Base-by-base conservation (phyloP, 2,888 invertebrate genomes). In the Dioctria rufipes region DNA sequence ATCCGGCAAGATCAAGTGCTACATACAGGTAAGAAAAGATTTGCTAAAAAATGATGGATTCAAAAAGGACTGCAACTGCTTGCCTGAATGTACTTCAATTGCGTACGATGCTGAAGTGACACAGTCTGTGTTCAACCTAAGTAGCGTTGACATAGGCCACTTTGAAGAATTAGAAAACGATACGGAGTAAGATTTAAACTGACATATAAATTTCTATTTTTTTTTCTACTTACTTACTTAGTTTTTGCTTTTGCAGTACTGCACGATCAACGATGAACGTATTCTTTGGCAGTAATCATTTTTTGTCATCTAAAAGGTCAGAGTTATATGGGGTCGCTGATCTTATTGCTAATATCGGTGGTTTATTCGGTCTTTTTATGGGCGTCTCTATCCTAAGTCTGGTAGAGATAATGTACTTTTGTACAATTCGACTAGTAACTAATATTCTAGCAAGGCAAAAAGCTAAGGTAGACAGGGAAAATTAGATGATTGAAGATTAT, bases 51-150 rank as follows among this genome's bases (percentile, higher is more conserved):
- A 25, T 39, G 43, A 78, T 60, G 79, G 67, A 9, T 79, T 54
- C 25, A 80, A 69, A 51, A 46, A 40, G 13, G 86, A 89, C 6
- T 93, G 93, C 85, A 89, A 90, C 80, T 93, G 93, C 85, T 87
- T 93, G 11, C 93, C 92, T 0, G 90, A 92, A 0, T 93, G 93
- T 85, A 92, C 92, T 2, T 92, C 93, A 4, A 89, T 93, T 46
- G 90, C 91, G 63, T 93, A 93, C 84, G 92, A 92, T 84, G 92
- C 92, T 0, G 93, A 93, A 85, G 92, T 91, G 0, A 92, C 93
- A 0, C 93, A 93, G 84, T 92, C 92, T 3, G n/a, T 54, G 9
- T 9, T 79, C 3, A 79, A 79, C 25, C n/a, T 58, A 39, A 13
- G 6, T 5, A 40, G 42, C 9, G 43, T 60, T 63, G 63, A 54